phyloP scores from a whole-genome alignment of 1,140 invertebrate genomes.

The Aplysia californica region DNA sequence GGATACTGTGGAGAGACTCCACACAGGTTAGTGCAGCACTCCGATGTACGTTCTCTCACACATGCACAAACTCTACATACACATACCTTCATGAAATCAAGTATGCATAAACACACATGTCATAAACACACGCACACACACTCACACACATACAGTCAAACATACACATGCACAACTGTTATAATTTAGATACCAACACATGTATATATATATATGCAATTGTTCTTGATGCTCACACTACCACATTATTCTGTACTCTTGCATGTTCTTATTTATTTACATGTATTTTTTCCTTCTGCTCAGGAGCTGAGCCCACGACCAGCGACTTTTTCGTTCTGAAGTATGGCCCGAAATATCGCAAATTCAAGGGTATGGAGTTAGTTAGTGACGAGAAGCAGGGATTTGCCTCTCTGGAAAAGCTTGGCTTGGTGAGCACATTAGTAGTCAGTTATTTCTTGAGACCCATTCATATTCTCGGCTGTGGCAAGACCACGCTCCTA shows the following conservation, averaged over 20 bases:
- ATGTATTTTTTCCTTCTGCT: neutral
- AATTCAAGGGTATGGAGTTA: conserved; percentile 90
- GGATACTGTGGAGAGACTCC: conserved; percentile 24
- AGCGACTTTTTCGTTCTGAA: conserved; percentile 91
- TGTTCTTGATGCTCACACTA: neutral
- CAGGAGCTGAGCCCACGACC: conserved; percentile 89
- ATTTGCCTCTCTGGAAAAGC: conserved; percentile 93
- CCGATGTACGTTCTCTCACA: no score
- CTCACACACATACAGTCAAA: neutral
- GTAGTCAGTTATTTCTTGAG: neutral
- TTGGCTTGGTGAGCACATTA: conserved; percentile 76
- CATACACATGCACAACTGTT: neutral
- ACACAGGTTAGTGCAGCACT: conserved; percentile 36
- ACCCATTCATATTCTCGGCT: neutral
- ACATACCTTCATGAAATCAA: neutral
- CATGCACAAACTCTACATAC: no score
- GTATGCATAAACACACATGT: neutral
- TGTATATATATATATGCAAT: neutral
- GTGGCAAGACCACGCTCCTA: neutral
- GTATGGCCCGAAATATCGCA: conserved; percentile 85
- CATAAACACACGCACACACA: neutral
- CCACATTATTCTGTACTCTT: neutral
- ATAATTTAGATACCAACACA: neutral
- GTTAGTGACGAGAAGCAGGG: conserved; percentile 85
- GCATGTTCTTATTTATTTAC: neutral